A percentile compares a stretch with the other conserved stretches of the same genome.
Conservation (phyloP, 1,140 invertebrate genomes). For the Sitobion miscanthi region DNA sequence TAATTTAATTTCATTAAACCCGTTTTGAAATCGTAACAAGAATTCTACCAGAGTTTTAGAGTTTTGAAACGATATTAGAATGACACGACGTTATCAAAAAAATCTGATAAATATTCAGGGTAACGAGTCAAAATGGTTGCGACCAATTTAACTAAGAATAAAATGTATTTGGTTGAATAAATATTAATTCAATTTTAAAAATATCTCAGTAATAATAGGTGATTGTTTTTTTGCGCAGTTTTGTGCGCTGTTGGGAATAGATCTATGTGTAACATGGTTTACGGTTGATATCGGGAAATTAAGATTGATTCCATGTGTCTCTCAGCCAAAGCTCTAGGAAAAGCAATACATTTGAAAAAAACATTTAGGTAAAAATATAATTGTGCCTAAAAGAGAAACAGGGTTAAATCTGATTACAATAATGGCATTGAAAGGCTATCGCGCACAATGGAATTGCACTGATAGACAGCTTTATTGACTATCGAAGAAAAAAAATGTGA, state of each 20-base stretch:
- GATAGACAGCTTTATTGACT: neutral
- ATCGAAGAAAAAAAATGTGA: neutral
- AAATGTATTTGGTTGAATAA: neutral
- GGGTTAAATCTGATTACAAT: neutral
- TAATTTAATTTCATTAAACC: neutral
- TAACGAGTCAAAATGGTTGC: neutral
- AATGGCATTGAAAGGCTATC: neutral
- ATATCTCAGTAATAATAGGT: too few relatives aligned
- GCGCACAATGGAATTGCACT: neutral
- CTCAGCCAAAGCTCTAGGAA: neutral
- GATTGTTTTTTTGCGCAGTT: neutral
- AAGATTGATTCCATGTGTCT: neutral
- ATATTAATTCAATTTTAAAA: too few relatives aligned
- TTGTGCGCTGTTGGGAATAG: too few relatives aligned
- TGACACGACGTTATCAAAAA: neutral
- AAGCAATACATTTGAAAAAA: neutral
- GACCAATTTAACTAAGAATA: neutral
- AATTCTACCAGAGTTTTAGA: neutral
- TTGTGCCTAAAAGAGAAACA: neutral
- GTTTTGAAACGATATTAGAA: neutral
- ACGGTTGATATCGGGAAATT: neutral
- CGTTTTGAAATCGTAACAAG: neutral
- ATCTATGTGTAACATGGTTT: neutral
- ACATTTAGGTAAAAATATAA: slow-evolving; percentile 9
- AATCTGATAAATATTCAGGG: neutral